phyloP scores from a whole-genome alignment of 2,113 vertebrate genomes.

The Numida meleagris region DNA sequence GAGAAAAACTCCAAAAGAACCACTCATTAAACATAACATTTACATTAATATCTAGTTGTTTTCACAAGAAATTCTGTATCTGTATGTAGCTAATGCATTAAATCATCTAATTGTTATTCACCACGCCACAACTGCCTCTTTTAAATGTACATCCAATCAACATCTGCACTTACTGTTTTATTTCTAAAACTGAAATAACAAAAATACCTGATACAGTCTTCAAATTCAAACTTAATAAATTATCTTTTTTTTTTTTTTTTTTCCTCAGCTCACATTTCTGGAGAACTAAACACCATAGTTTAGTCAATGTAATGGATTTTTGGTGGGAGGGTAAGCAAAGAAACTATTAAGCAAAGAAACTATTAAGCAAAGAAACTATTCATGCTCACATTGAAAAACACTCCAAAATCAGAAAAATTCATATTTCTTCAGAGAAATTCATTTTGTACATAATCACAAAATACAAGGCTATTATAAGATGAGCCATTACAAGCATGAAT shows the following conservation, averaged over 20 bases:
- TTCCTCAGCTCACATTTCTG: neutral
- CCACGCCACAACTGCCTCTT: neutral
- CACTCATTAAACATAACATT: neutral
- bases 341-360: neutral
- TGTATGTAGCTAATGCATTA: neutral
- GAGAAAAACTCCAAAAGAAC: neutral
- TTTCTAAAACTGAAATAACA: neutral
- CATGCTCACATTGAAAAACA: neutral
- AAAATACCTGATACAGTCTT: neutral
- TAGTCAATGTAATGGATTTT: neutral
- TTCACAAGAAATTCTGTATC: neutral
- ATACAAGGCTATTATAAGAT: neutral
- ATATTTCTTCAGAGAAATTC: neutral
- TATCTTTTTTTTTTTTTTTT: neutral
- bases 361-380: neutral
- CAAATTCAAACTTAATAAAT: neutral
- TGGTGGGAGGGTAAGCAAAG: accelerated
- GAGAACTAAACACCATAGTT: neutral
- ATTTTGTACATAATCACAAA: neutral
- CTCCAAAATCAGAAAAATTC: neutral
- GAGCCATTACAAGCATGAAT: neutral
- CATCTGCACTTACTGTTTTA: neutral
- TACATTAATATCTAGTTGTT: neutral
- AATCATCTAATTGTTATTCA: neutral
- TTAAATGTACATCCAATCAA: neutral